These are phyloP conservation scores for Calephelis virginiensis DNA, from an alignment of 1,140 invertebrate genomes.

Conservation along the genomic window DNA sequence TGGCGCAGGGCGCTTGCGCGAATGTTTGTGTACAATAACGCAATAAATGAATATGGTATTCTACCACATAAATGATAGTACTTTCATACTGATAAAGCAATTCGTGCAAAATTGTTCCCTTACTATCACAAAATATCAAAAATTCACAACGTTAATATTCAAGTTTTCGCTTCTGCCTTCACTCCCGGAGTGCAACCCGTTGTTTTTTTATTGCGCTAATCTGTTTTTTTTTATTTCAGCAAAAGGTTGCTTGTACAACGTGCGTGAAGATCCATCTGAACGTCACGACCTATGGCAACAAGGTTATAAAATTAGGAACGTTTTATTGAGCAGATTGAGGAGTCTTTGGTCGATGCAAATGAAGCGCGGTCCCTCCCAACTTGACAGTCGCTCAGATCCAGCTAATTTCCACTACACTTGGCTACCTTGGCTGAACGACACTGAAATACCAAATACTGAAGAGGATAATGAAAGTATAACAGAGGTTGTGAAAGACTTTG, in stretches of 20 bases:
- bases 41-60: too few relatives aligned
- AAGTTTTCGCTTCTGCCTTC: too few relatives aligned
- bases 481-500: slow-evolving; percentile 3
- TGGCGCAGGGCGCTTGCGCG: too few relatives aligned
- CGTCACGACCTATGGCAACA: slow-evolving; percentile 55
- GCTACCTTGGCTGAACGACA: slow-evolving; percentile 53
- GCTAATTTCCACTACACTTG: slow-evolving; percentile 55
- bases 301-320: slow-evolving; percentile 45
- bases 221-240: slow-evolving; percentile 36
- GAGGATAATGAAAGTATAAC: slow-evolving; percentile 4
- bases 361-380: slow-evolving; percentile 35
- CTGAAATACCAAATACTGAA: slow-evolving; percentile 17
- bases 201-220: too few relatives aligned
- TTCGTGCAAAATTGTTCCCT: too few relatives aligned
- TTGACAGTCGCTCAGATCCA: slow-evolving; percentile 48
- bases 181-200: too few relatives aligned
- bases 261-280: slow-evolving; percentile 56
- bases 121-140: too few relatives aligned
- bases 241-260: slow-evolving; percentile 53
- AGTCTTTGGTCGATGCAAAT: slow-evolving; percentile 48
- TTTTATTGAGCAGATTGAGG: slow-evolving; percentile 49
- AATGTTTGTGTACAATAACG: too few relatives aligned
- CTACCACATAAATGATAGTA: too few relatives aligned
- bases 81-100: too few relatives aligned
- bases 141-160: too few relatives aligned